Percentiles rank a stretch among this genome's conserved stretches.
Conservation (phyloP, 2,888 invertebrate species). For the Serripes groenlandicus region DNA sequence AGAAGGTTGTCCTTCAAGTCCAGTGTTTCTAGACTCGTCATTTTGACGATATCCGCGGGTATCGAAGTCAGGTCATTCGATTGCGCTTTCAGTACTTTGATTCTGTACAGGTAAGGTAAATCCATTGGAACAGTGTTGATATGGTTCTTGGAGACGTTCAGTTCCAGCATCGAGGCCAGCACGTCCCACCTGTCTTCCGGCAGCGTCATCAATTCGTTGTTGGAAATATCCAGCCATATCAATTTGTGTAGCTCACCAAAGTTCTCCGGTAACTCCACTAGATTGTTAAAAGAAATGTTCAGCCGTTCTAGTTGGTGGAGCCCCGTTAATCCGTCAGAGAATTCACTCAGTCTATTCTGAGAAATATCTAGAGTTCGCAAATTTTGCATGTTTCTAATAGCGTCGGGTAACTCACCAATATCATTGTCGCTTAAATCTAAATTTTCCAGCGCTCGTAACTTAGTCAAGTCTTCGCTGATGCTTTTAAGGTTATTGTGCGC, state of each 20-base stretch:
- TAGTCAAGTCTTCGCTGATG: slow-evolving; percentile 78
- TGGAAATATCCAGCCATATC: slow-evolving; percentile 79
- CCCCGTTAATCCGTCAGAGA: slow-evolving; percentile 86
- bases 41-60: slow-evolving; percentile 82
- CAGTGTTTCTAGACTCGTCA: slow-evolving; percentile 89
- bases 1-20: slow-evolving; percentile 95
- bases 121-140: slow-evolving; percentile 90
- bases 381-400: slow-evolving; percentile 76
- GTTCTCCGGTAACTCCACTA: slow-evolving; percentile 80
- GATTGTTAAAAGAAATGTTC: slow-evolving; percentile 82
- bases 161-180: slow-evolving; percentile 90
- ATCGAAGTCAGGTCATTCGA: slow-evolving; percentile 81
- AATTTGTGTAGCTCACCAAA: slow-evolving; percentile 83
- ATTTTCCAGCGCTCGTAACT: slow-evolving; percentile 75
- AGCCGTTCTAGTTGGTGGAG: slow-evolving; percentile 77
- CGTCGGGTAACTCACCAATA: slow-evolving; percentile 66
- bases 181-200: slow-evolving; percentile 89
- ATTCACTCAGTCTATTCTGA: slow-evolving; percentile 85
- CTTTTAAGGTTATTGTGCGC: slow-evolving; percentile 77
- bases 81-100: slow-evolving; percentile 77
- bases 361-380: slow-evolving; percentile 90
- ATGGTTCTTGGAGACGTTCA: slow-evolving; percentile 93
- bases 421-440: slow-evolving; percentile 81
- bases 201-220: slow-evolving; percentile 80
- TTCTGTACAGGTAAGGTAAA: slow-evolving; percentile 83